Conservation (phyloP, 2,797 vertebrate genomes). For the Furcifer pardalis region DNA sequence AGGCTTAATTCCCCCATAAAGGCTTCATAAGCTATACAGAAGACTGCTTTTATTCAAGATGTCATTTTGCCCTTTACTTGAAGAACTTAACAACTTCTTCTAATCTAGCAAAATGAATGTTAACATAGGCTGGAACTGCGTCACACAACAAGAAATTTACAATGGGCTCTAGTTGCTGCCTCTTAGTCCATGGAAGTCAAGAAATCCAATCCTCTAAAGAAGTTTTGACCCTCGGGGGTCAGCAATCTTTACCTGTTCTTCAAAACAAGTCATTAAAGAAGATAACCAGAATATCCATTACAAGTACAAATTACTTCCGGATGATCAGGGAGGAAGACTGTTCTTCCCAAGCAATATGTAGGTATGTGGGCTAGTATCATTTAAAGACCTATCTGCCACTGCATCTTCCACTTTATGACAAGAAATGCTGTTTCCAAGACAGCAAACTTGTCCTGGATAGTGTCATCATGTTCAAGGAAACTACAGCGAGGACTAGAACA, state of each 20-base stretch:
- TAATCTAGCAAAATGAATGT: too few relatives aligned
- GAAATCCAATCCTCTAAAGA: neutral
- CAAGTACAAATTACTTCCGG: neutral
- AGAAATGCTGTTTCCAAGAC: neutral
- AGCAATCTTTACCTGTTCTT: neutral
- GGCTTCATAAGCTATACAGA: neutral
- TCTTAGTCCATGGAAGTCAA: neutral
- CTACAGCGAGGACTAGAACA: neutral
- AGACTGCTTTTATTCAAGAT: neutral
- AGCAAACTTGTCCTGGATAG: too few relatives aligned
- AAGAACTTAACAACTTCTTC: neutral
- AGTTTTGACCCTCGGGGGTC: neutral
- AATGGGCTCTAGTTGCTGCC: too few relatives aligned
- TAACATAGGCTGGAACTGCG: too few relatives aligned
- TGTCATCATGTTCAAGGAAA: neutral
- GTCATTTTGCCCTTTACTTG: neutral
- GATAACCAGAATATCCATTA: neutral
- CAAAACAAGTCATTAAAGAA: neutral
- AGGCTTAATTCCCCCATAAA: fast-evolving
- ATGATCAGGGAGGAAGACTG: neutral
- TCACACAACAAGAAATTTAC: neutral
- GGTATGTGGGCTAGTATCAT: neutral
- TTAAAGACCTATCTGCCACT: neutral
- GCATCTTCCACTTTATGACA: neutral
- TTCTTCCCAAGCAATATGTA: neutral